Evolutionary conservation across 2,888 invertebrate species (phyloP).

Genomic region (Tyria jacobaeae): DNA sequence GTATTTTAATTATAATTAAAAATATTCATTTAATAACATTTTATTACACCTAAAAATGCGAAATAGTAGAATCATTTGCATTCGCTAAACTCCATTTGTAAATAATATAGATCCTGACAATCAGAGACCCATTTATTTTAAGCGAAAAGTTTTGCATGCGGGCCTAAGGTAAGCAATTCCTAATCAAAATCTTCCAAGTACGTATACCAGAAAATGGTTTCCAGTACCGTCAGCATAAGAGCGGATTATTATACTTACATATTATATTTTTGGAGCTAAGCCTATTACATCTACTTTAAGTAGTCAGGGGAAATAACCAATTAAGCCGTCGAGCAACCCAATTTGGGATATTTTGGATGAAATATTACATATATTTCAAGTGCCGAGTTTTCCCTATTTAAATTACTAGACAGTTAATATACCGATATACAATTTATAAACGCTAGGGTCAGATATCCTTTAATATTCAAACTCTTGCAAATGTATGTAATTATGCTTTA

Average conservation of each 20-base stretch:
- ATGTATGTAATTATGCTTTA: no score
- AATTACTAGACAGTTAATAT: slow-evolving; percentile 4
- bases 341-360: slow-evolving; percentile 18
- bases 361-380: slow-evolving; percentile 11
- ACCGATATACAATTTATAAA: no score
- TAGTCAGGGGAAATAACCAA: slow-evolving; percentile 23
- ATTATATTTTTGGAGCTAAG: slow-evolving; percentile 23
- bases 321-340: slow-evolving; percentile 19
- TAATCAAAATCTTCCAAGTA: slow-evolving; percentile 38
- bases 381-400: slow-evolving; percentile 11
- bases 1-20: neutral
- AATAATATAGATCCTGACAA: slow-evolving; percentile 24
- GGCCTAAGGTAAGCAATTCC: slow-evolving; percentile 47
- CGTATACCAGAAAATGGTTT: slow-evolving; percentile 3
- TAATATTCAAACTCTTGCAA: neutral
- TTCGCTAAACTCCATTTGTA: slow-evolving; percentile 10
- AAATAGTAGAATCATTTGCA: slow-evolving; percentile 15
- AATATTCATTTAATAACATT: neutral
- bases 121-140: slow-evolving; percentile 40
- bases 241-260: slow-evolving; percentile 17
- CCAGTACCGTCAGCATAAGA: slow-evolving; percentile 19
- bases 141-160: slow-evolving; percentile 45
- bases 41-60: neutral
- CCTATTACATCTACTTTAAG: slow-evolving; percentile 24
- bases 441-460: neutral